Base-by-base conservation (phyloP, 2,113 vertebrate genomes). In the Dasypus novemcinctus region DNA sequence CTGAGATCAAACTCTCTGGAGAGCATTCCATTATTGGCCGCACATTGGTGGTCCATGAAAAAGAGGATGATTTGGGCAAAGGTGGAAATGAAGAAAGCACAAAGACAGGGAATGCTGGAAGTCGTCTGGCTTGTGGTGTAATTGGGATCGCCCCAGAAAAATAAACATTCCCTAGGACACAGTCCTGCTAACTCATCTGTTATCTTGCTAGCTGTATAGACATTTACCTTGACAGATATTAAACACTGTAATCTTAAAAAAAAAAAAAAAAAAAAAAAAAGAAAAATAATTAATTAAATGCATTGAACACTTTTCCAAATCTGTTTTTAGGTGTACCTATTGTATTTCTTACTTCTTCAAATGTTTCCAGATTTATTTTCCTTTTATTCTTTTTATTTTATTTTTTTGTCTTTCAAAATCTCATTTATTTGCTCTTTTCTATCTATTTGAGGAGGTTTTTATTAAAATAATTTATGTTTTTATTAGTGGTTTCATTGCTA, bases 41-140 rank as follows among this genome's bases (percentile, higher is more conserved):
- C 83, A 99, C 99, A 38, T 99, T 99, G 99, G 99, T 99, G 99
- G 98, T 99, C 96, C 99, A 99, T 0, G 99, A 99, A 97, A 99
- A 99, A 95, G 15, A 31, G 0, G 99, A 99, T 78, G 99, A 99
- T 98, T 98, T 99, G 97, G 99, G 99, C 81, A 99, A 96, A 99
- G 99, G 99, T 79, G 98, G 96, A 52, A 98, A 99, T 31, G 98
- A 99, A 0, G 99, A 99, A 97, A 99, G 99, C 97, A 97, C 98
- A 68, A 97, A 99, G 94, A 99, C 99, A 0, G 99, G 99, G 36
- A 99, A 99, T 2, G 99, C 99, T 15, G 99, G 99, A 1, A 86
- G 97, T 9, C 99, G 99, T 43, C 91, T 99, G 98, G 99, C 99
- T 93, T 99, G 99, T 92, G 99, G 99, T 0, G 99, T 99, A 1